A percentile compares a stretch with the other conserved stretches of the same genome.
Conservation (phyloP, 2,888 invertebrate species). For the Orchestes rusci region DNA sequence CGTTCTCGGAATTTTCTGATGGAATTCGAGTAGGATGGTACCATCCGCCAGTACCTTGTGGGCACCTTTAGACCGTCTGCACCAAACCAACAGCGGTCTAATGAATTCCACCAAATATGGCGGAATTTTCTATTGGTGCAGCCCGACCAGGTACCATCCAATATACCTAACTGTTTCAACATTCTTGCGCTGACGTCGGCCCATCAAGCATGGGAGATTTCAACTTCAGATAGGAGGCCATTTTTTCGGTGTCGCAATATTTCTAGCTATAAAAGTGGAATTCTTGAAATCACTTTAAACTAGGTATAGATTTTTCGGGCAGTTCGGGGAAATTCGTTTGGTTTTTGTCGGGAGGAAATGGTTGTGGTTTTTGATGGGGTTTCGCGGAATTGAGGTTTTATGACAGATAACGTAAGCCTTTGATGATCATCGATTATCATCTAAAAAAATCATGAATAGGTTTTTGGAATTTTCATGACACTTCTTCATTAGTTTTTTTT, state of each 20-base stretch:
- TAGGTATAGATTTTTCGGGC: slow-evolving; percentile 7
- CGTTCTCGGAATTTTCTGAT: slow-evolving; percentile 22
- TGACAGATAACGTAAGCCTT: too few species aligned
- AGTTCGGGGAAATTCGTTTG: too few species aligned
- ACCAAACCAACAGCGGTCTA: too few species aligned
- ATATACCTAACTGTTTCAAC: slow-evolving; percentile 23
- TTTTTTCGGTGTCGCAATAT: slow-evolving; percentile 18
- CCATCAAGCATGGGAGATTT: slow-evolving; percentile 22
- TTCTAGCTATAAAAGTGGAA: slow-evolving; percentile 10
- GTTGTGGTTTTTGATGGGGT: too few species aligned
- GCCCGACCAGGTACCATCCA: slow-evolving; percentile 1
- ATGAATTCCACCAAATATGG: not conserved
- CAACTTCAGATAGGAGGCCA: slow-evolving; percentile 16
- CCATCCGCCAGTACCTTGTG: slow-evolving; percentile 7
- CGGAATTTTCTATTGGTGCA: slow-evolving; percentile 14
- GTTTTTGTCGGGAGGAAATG: too few species aligned
- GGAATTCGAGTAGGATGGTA: slow-evolving; percentile 24
- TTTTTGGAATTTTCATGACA: too few species aligned
- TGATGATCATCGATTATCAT: too few species aligned
- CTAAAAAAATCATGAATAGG: too few species aligned
- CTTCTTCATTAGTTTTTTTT: not conserved
- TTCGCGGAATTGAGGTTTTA: too few species aligned
- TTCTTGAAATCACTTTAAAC: slow-evolving; percentile 14
- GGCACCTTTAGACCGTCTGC: too few species aligned
- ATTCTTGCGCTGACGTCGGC: slow-evolving; percentile 21